A percentile compares a stretch with the other conserved stretches of the same genome.
Conservation (phyloP, 1,140 invertebrate species). For the Drosophila elegans region DNA sequence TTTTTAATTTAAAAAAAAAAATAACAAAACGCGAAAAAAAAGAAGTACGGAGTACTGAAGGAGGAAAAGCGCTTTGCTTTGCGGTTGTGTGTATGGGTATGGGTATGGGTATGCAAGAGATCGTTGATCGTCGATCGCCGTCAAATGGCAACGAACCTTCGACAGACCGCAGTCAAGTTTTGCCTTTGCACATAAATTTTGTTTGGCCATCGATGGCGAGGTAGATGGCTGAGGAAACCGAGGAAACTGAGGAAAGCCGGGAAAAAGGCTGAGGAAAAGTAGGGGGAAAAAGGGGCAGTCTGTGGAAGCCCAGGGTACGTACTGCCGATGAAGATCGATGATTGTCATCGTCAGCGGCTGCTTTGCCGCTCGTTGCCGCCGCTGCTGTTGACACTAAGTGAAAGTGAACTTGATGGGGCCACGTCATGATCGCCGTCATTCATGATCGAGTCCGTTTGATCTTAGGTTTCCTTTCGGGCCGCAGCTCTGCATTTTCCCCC, state of each 20-base stretch:
- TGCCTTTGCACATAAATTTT: slow-evolving; percentile 76
- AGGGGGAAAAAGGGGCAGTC: neutral
- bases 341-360: slow-evolving; percentile 73
- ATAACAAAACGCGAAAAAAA: slow-evolving; percentile 22
- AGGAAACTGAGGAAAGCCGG: neutral
- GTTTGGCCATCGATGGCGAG: slow-evolving; percentile 43
- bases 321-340: slow-evolving; percentile 79
- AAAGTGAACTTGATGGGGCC: slow-evolving; percentile 82
- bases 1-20: slow-evolving; percentile 74
- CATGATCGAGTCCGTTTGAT: slow-evolving; percentile 49
- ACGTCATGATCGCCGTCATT: slow-evolving; percentile 46
- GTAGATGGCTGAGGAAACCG: slow-evolving; percentile 12
- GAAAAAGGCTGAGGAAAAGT: slow-evolving; percentile 1
- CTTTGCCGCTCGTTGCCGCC: slow-evolving; percentile 11
- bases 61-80: slow-evolving; percentile 59
- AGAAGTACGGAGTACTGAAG: slow-evolving; percentile 32
- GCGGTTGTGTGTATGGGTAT: slow-evolving; percentile 10
- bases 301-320: slow-evolving; percentile 1
- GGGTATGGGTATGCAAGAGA: slow-evolving; percentile 37
- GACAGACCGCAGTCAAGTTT: slow-evolving; percentile 76
- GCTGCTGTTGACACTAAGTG: slow-evolving; percentile 78
- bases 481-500: slow-evolving; percentile 18
- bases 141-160: slow-evolving; percentile 79
- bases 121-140: slow-evolving; percentile 57
- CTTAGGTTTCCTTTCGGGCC: slow-evolving; percentile 27